Evolutionary conservation across 2,888 invertebrate species (phyloP).

Genomic region (Eupsilia transversa): DNA sequence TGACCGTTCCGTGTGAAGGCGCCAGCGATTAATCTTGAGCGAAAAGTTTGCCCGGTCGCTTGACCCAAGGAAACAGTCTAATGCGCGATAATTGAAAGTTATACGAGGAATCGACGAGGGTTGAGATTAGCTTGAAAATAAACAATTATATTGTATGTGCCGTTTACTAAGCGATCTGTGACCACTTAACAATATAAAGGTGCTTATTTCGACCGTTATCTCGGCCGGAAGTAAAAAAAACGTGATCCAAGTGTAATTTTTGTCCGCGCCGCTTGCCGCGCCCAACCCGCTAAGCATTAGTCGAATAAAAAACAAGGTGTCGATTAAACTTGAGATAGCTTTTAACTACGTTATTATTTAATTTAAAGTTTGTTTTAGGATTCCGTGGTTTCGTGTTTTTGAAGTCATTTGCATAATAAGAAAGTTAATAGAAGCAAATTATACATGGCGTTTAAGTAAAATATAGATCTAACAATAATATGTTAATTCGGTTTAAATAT

Average conservation of each 20-base stretch:
- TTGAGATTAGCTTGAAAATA: slow-evolving; percentile 72
- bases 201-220: slow-evolving; percentile 87
- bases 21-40: slow-evolving; percentile 79
- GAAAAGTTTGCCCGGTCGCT: slow-evolving; percentile 75
- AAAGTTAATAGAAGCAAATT: slow-evolving; percentile 64
- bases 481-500: slow-evolving; percentile 40
- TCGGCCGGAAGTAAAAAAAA: slow-evolving; percentile 86
- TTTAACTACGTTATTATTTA: slow-evolving; percentile 83
- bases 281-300: slow-evolving; percentile 81
- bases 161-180: slow-evolving; percentile 82
- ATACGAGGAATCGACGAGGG: slow-evolving; percentile 71
- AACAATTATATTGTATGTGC: slow-evolving; percentile 76
- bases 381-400: slow-evolving; percentile 71
- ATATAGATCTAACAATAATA: slow-evolving; percentile 47
- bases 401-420: slow-evolving; percentile 70
- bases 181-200: slow-evolving; percentile 85
- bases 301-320: slow-evolving; percentile 85
- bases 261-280: slow-evolving; percentile 77
- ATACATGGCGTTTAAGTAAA: slow-evolving; percentile 60
- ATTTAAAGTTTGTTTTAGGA: slow-evolving; percentile 82
- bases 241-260: slow-evolving; percentile 85
- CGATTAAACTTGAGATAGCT: slow-evolving; percentile 86
- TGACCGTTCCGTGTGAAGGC: slow-evolving; percentile 79
- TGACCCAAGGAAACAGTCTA: slow-evolving; percentile 82
- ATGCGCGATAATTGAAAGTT: slow-evolving; percentile 85